Base-by-base conservation (phyloP, 2,113 vertebrate species). In the Hucho hucho region DNA sequence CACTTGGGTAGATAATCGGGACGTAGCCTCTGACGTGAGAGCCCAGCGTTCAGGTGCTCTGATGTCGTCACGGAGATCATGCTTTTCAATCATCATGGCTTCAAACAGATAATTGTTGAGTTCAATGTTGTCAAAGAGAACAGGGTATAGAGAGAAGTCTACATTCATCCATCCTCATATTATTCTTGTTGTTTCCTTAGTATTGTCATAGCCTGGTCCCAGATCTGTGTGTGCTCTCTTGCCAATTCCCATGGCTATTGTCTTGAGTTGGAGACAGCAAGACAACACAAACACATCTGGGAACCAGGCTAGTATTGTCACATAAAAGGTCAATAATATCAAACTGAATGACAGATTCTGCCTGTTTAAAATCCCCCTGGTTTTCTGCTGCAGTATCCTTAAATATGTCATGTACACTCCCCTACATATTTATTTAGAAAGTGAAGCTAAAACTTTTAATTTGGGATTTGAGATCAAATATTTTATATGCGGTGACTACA, bases 351-450 rank as follows among this genome's bases (percentile, higher is more conserved):
- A 46, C 47, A 49, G 47, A 49, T 49, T 16, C 46, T 47, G 43
- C 49, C 46, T 3, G 49, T 79, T 75, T 56, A 67, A 71, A 70
- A 14, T 70, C 37, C 20, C 70, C 70, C 47, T 68, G 32, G 26
- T 85, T 85, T 80, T 73, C 81, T 86, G 83, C 89, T 86, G 83
- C 89, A 87, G 81, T 86, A 81, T 79, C 78, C 80, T 74, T 76
- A 29, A 85, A 83, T n/a, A 71, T 93, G 90, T 93, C 84, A 90
- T 93, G 56, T 37, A 37, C 6, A 7, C 0, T 37, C 6, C 32
- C 32, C 32, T 37, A 37, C 1, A 5, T 7, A 7, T 37, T 37
- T 37, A 37, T 37, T 37, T 6, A 7, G 32, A 37, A 37, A 37
- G 37, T 37, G 7, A 37, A 37, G 32, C 32, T 37, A 9, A 37